phyloP scores from a whole-genome alignment of 2,113 vertebrate species.

The Kobus ellipsiprymnus region DNA sequence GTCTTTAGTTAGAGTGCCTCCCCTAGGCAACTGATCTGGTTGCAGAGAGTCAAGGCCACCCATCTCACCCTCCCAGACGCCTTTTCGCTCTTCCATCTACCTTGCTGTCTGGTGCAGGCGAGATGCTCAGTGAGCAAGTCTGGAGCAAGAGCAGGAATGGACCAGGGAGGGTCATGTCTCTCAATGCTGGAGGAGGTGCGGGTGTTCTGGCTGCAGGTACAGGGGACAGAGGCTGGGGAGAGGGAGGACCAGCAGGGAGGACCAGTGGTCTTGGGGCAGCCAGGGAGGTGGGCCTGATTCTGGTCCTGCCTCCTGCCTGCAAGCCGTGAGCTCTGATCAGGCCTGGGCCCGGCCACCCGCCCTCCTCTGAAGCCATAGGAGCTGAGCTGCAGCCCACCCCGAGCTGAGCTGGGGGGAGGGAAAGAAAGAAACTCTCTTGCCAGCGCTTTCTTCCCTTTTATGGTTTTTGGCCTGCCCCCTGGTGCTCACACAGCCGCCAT shows the following conservation, averaged over 20 bases:
- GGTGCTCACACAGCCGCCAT: conserved; percentile 65
- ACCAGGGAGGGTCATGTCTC: not conserved
- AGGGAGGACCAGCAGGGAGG: accelerated
- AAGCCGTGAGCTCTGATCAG: accelerated
- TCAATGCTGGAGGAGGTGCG: not conserved
- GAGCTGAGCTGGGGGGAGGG: not conserved
- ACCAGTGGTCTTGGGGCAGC: not conserved
- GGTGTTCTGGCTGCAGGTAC: not conserved
- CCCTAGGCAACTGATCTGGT: not conserved
- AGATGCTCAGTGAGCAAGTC: not conserved
- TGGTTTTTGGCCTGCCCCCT: conserved; percentile 69
- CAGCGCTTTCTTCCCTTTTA: conserved; percentile 49
- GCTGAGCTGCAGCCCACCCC: not conserved
- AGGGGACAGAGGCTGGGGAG: not conserved
- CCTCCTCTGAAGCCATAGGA: not conserved
- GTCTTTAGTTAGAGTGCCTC: not conserved
- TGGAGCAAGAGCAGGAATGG: not conserved
- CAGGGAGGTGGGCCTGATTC: not conserved
- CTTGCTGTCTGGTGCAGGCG: accelerated
- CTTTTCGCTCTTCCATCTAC: not conserved
- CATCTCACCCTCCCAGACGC: not conserved
- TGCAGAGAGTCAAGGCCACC: not conserved
- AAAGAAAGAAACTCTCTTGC: not conserved
- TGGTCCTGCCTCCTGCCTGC: not conserved
- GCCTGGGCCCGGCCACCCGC: accelerated